These are phyloP conservation scores for Eupithecia subfuscata DNA, from an alignment of 2,888 invertebrate genomes.

Conservation along the genomic window DNA sequence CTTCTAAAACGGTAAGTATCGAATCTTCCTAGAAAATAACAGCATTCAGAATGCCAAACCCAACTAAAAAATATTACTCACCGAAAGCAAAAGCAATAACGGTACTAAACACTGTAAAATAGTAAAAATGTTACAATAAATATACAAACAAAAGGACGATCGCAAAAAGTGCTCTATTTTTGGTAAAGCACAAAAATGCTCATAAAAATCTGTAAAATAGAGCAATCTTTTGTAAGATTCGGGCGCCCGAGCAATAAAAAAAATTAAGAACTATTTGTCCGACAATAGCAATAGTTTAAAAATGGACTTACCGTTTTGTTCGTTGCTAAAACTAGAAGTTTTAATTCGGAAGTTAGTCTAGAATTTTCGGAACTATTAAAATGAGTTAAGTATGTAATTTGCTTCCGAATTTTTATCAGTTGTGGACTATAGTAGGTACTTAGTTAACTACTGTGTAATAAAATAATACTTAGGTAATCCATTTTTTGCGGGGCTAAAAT, in stretches of 20 bases:
- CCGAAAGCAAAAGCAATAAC: slow-evolving; percentile 45
- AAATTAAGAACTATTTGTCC: slow-evolving; percentile 56
- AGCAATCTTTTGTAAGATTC: slow-evolving; percentile 62
- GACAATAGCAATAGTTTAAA: slow-evolving; percentile 71
- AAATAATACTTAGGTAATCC: too few relatives aligned
- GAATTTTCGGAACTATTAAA: not conserved
- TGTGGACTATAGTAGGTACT: not conserved
- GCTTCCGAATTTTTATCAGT: not conserved
- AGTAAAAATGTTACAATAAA: slow-evolving; percentile 46
- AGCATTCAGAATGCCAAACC: slow-evolving; percentile 15
- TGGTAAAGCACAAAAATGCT: slow-evolving; percentile 47
- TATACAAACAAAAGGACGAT: slow-evolving; percentile 40
- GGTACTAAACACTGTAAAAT: slow-evolving; percentile 27
- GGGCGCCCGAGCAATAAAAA: slow-evolving; percentile 42
- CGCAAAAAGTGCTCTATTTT: slow-evolving; percentile 60
- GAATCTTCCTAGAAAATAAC: slow-evolving; percentile 33
- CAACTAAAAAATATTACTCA: slow-evolving; percentile 27
- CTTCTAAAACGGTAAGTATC: slow-evolving; percentile 3
- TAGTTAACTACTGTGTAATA: too few relatives aligned
- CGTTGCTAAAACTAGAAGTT: not conserved
- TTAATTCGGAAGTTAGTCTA: not conserved
- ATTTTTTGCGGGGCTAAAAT: too few relatives aligned
- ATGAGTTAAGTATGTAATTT: not conserved
- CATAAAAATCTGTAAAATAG: slow-evolving; percentile 71
- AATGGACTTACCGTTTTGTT: slow-evolving; percentile 35